Percentiles rank a stretch among this genome's conserved stretches.
phyloP scores from a whole-genome alignment of 2,797 vertebrate species.

The Sparidentex hasta region DNA sequence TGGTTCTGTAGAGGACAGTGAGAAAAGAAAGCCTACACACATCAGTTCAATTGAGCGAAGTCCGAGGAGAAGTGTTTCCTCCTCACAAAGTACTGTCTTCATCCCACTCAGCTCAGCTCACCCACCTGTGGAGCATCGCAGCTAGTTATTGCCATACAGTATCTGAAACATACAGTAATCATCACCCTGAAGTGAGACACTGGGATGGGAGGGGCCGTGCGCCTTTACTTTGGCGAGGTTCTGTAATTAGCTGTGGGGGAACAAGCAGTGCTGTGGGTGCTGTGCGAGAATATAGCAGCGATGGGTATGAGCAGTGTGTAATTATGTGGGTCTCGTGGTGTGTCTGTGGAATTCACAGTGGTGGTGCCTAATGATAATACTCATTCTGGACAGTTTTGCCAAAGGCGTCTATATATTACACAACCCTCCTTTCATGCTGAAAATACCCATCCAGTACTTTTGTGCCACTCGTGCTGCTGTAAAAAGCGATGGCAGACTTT shows the following conservation, averaged over 20 bases:
- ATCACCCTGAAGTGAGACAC: conserved; percentile 56
- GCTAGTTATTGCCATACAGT: conserved; percentile 29
- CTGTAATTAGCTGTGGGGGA: conserved; percentile 79
- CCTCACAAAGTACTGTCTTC: conserved; percentile 45
- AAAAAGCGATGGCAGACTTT: conserved; percentile 25
- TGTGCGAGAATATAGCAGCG: conserved; percentile 57
- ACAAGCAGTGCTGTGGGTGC: conserved; percentile 70
- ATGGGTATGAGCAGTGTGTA: conserved; percentile 72
- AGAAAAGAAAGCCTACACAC: conserved; percentile 36
- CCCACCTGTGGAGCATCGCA: conserved; percentile 61
- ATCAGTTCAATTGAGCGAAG: conserved; percentile 33
- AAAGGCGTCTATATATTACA: conserved; percentile 66
- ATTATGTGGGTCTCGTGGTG: conserved; percentile 80
- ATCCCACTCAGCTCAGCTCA: conserved; percentile 55
- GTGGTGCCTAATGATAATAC: conserved; percentile 80
- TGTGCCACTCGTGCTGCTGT: conserved; percentile 47
- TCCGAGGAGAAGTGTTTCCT: conserved; percentile 50
- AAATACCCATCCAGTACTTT: conserved; percentile 65
- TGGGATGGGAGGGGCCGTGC: conserved; percentile 30
- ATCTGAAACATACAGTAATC: conserved; percentile 66
- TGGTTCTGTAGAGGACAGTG: conserved; percentile 30
- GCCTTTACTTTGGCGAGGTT: conserved; percentile 64
- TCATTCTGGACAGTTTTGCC: conserved; percentile 66
- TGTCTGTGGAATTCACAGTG: conserved; percentile 70
- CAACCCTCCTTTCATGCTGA: conserved; percentile 60